Evolutionary conservation across 2,797 vertebrate species (phyloP), one percentile per base, ranked within the genome.

Genomic region (Gouania willdenowi): DNA sequence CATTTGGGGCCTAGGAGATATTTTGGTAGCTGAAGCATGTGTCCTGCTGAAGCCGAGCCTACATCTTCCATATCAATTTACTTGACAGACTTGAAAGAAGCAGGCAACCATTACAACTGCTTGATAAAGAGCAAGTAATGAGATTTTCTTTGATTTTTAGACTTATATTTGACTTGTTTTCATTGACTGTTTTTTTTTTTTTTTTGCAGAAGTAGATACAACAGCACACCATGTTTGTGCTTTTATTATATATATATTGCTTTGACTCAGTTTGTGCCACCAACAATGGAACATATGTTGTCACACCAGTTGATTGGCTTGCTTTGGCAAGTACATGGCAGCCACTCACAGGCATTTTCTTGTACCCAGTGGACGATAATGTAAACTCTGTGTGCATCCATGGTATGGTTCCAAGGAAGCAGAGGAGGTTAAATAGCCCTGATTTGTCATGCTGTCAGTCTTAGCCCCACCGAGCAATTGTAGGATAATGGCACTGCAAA

Each of bases 401-500:
- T 69, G 54, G 41, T 65, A 10, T 36, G 8, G 39, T 52, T 74
- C 63, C 53, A 65, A 31, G 17, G 29, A 47, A 35, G 20, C 56
- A 49, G 34, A 36, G 61, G 56, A 50, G 49, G 57, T 66, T 76
- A 74, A 77, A 71, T 54, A 52, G 52, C 50, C 24, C 43, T 58
- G 34, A 74, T 66, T n/a, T 36, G 43, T 50, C 66, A 52, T 14
- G 39, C 67, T 65, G 72, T 41, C 9, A 1, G 19, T 25, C 22
- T 38, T 11, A 29, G 20, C 43, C 58, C 34, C 6, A 9, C 62
- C 61, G 72, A 45, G 53, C 53, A 34, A n/a, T n/a, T n/a, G n/a
- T n/a, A n/a, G n/a, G n/a, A n/a, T n/a, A n/a, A n/a, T n/a, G 25
- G 19, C 8, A 5, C 7, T 19, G n/a, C n/a, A n/a, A n/a, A n/a